A percentile compares a stretch with the other conserved stretches of the same genome.
phyloP scores from a whole-genome alignment of 2,113 vertebrate species.

The Martes martes region DNA sequence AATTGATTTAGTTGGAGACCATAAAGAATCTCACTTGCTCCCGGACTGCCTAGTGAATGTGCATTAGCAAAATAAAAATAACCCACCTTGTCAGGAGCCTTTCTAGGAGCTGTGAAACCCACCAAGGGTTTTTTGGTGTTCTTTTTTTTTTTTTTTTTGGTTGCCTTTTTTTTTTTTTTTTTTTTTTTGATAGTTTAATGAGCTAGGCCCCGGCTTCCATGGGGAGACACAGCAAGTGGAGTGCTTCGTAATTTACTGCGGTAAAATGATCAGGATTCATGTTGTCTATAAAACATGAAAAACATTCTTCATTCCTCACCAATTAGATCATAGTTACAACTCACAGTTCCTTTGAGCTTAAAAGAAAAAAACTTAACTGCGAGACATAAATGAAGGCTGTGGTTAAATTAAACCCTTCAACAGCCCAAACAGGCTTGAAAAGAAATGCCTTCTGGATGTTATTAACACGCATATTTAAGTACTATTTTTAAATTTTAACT shows the following conservation, averaged over 20 bases:
- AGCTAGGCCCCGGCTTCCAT: slow-evolving; percentile 77
- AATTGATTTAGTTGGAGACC: slow-evolving; percentile 81
- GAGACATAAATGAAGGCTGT: slow-evolving; percentile 85
- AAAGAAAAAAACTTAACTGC: slow-evolving; percentile 84
- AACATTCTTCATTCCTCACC: slow-evolving; percentile 86
- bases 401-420: slow-evolving; percentile 87
- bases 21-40: slow-evolving; percentile 68
- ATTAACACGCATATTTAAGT: slow-evolving; percentile 85
- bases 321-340: slow-evolving; percentile 87
- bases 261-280: slow-evolving; percentile 86
- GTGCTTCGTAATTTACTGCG: slow-evolving; percentile 84
- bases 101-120: slow-evolving; percentile 64
- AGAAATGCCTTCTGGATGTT: slow-evolving; percentile 87
- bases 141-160: background rate
- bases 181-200: slow-evolving; percentile 83
- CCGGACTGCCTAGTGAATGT: slow-evolving; percentile 64
- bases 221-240: slow-evolving; percentile 76
- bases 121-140: slow-evolving; percentile 58
- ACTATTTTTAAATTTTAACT: slow-evolving; percentile 86
- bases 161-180: background rate
- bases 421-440: slow-evolving; percentile 85
- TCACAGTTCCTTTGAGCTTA: slow-evolving; percentile 83
- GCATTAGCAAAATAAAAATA: slow-evolving; percentile 81
- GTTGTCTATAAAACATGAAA: slow-evolving; percentile 89
- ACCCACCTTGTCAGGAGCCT: slow-evolving; percentile 77